Evolutionary conservation across 2,113 vertebrate species (phyloP).

Genomic region (Nycticorax nycticorax): DNA sequence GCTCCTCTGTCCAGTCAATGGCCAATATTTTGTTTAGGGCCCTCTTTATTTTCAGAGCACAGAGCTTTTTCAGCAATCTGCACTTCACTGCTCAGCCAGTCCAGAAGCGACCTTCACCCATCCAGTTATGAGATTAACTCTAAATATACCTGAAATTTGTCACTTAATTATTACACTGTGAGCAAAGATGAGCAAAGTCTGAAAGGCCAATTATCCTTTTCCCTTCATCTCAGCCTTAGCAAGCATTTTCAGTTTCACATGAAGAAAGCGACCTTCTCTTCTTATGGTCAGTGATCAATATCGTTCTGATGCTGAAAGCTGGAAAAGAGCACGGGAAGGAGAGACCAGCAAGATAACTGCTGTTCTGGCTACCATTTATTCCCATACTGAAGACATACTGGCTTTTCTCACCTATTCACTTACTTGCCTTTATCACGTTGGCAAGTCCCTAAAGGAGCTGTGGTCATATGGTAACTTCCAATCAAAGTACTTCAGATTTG

Average conservation of each 20-base stretch:
- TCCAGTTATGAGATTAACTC: neutral
- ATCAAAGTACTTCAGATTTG: neutral
- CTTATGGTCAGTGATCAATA: neutral
- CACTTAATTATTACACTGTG: neutral
- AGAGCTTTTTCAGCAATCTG: neutral
- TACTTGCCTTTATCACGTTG: neutral
- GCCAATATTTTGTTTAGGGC: neutral
- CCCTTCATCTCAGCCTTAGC: neutral
- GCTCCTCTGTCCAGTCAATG: neutral
- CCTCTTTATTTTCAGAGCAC: neutral
- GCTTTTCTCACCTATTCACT: neutral
- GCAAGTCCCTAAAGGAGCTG: neutral
- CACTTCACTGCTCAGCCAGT: neutral
- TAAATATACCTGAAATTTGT: neutral
- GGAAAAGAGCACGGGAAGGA: neutral
- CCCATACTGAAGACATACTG: accelerated
- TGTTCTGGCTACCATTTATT: neutral
- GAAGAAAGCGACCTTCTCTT: neutral
- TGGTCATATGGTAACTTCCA: neutral
- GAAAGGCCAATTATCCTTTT: neutral
- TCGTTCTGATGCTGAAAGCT: neutral
- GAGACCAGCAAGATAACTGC: neutral
- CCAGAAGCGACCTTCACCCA: neutral
- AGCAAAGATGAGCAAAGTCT: neutral
- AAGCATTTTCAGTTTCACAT: neutral